Percentiles rank a stretch among this genome's conserved stretches.
These are phyloP conservation scores for Galeopterus variegatus DNA, from an alignment of 2,113 vertebrate genomes.

Conservation along the genomic window DNA sequence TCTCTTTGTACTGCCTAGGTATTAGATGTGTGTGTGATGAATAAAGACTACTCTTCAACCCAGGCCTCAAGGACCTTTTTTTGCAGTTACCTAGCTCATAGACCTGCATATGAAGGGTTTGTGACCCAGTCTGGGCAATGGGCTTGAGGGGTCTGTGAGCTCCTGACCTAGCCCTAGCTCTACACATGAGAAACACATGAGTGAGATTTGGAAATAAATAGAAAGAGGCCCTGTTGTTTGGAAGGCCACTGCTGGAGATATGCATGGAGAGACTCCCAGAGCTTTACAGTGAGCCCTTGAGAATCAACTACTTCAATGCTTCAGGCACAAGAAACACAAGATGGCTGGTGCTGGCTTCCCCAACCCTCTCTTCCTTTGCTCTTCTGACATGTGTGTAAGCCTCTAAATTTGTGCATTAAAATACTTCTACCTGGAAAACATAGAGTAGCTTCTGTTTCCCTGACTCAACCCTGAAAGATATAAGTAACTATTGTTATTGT, in stretches of 20 bases:
- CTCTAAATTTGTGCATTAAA: not conserved
- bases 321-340: not conserved
- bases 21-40: too few relatives aligned
- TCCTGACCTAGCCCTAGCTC: too few relatives aligned
- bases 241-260: not conserved
- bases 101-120: too few relatives aligned
- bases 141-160: too few relatives aligned
- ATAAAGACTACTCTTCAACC: too few relatives aligned
- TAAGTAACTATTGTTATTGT: not conserved
- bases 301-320: not conserved
- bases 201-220: not conserved
- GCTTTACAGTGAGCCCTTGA: not conserved
- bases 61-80: too few relatives aligned
- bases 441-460: not conserved
- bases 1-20: too few relatives aligned
- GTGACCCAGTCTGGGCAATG: too few relatives aligned
- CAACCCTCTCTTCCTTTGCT: not conserved
- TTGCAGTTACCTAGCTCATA: too few relatives aligned
- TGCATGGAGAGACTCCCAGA: not conserved
- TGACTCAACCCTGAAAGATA: not conserved
- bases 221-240: not conserved
- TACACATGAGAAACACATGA: not conserved
- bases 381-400: not conserved
- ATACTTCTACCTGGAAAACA: not conserved
- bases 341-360: not conserved